Evolutionary conservation across 2,113 vertebrate species (phyloP), one percentile per base, ranked within the genome.

Genomic region (Percopsis transmontana): DNA sequence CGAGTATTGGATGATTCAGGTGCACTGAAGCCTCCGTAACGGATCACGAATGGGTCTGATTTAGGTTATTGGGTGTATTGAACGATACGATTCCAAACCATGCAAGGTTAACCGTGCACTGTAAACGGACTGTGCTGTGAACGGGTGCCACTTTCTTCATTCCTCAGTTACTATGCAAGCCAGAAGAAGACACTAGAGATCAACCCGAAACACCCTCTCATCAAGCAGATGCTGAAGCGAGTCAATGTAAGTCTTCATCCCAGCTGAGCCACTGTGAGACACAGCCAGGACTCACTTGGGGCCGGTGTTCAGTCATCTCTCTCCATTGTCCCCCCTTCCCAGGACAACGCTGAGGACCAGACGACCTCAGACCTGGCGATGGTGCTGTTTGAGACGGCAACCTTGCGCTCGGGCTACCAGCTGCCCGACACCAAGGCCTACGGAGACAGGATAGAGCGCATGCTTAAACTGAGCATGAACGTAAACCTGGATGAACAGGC

Each of bases 111-210:
- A 16, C 12, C 1, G 42, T 45, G 42, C 15, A 45, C 12, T 45
- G 15, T 45, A 1, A 33, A 16, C 40, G 12, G 42, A 10, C 12
- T 16, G 50, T 5, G 1, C 1, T 23, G 11, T 55, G 9, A 33
- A 40, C 11, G n/a, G 0, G 1, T 55, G 18, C 27, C 8, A 20
- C n/a, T 9, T 53, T 72, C 69, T 0, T 23, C 53, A 12, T 53
- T 15, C 82, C 77, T 44, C 73, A 99, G 97, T 88, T 99, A 98
- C 44, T 99, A 99, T 5, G 95, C 96, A 60, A 96, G 96, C 85
- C 97, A 99, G 84, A 99, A 99, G 91, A 99, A 99, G 86, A 99
- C 95, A 15, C 91, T 99, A 84, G 97, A 99, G 92, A 90, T 99
- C 72, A 99, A 99, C 76, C 97, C 97, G 70, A 94, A 96, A 81